Conservation (phyloP, 2,797 vertebrate genomes). For the Carapus acus region DNA sequence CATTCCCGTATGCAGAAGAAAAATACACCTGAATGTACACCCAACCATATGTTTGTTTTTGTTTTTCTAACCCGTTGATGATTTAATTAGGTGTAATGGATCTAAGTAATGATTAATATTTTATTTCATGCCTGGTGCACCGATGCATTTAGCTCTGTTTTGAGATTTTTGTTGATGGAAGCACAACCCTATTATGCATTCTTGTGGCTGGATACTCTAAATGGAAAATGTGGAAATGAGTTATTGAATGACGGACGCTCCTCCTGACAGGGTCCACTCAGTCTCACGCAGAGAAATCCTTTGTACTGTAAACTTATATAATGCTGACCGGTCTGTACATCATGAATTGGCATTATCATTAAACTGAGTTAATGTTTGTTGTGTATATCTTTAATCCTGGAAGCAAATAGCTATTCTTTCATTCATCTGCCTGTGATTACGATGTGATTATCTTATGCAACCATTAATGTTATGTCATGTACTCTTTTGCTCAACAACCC, state of each 20-base stretch:
- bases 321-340: conserved; percentile 55
- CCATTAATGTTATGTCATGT: too few species aligned
- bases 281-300: conserved; percentile 22
- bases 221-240: neutral
- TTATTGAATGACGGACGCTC: conserved; percentile 38
- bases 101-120: conserved; percentile 2
- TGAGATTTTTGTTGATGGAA: conserved; percentile 30
- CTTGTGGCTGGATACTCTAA: conserved; percentile 28
- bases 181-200: conserved; percentile 24
- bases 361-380: too few species aligned
- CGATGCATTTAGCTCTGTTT: conserved; percentile 12
- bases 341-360: conserved; percentile 49
- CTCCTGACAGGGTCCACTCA: conserved; percentile 37
- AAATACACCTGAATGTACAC: conserved; percentile 21
- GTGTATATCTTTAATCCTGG: too few species aligned
- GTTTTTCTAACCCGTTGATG: conserved; percentile 25
- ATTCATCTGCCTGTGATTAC: too few species aligned
- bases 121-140: conserved; percentile 3
- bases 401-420: too few species aligned
- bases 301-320: conserved; percentile 57
- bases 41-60: conserved; percentile 13
- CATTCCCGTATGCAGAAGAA: conserved; percentile 39
- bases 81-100: conserved; percentile 16
- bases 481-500: too few species aligned
- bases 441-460: too few species aligned